Conservation (phyloP, 2,888 invertebrate genomes). For the Bombylius major region DNA sequence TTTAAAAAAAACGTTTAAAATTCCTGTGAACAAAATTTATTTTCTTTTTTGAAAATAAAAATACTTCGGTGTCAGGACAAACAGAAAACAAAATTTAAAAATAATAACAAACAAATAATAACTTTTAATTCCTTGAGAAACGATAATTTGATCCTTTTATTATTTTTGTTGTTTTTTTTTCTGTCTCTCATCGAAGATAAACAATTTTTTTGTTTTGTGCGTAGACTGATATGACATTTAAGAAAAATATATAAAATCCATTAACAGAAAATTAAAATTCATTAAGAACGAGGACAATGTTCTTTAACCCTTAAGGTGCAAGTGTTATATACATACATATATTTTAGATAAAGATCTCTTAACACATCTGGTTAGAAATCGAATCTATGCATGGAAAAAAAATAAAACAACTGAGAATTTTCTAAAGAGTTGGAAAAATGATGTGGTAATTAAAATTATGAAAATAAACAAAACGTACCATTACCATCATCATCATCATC, state of each 20-base stretch:
- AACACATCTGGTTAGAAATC: neutral
- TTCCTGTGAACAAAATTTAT: too few relatives aligned
- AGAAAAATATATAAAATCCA: neutral
- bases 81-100: too few relatives aligned
- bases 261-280: neutral
- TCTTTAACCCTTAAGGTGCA: neutral
- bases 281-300: neutral
- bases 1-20: too few relatives aligned
- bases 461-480: neutral
- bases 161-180: neutral
- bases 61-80: too few relatives aligned
- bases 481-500: too few relatives aligned
- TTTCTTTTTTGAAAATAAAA: too few relatives aligned
- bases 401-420: neutral
- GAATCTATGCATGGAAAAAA: neutral
- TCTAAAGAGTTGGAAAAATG: neutral
- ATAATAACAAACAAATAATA: too few relatives aligned
- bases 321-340: too few relatives aligned
- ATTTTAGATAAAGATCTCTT: neutral
- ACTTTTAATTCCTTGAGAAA: neutral
- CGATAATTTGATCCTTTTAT: neutral
- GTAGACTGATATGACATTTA: neutral
- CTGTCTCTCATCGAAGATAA: neutral
- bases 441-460: neutral
- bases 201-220: neutral